Evolutionary conservation across 2,888 invertebrate genomes (phyloP).

Genomic region (Fabriciana adippe): DNA sequence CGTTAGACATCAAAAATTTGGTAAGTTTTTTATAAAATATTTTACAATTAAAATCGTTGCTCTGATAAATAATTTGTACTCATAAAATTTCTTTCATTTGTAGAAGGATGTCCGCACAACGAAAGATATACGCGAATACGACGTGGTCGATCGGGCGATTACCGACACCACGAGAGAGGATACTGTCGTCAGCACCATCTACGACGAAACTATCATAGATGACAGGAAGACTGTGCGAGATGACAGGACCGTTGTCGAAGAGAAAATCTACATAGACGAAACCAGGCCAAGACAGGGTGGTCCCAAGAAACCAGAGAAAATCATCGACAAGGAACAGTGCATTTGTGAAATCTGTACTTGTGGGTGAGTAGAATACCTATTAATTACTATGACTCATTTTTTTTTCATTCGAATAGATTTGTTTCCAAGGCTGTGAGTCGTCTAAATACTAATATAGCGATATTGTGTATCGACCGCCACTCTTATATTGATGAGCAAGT

Average conservation of each 20-base stretch:
- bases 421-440: slow-evolving; percentile 16
- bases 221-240: slow-evolving; percentile 75
- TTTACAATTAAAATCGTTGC: neutral
- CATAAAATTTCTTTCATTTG: slow-evolving; percentile 43
- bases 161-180: slow-evolving; percentile 72
- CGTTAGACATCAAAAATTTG: slow-evolving; percentile 79
- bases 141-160: slow-evolving; percentile 78
- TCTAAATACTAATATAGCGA: neutral
- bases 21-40: slow-evolving; percentile 56
- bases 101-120: slow-evolving; percentile 79
- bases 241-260: slow-evolving; percentile 66
- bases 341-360: slow-evolving; percentile 95
- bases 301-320: slow-evolving; percentile 72
- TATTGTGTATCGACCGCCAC: neutral
- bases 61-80: slow-evolving; percentile 5
- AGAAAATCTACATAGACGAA: slow-evolving; percentile 68
- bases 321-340: slow-evolving; percentile 87
- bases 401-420: slow-evolving; percentile 18
- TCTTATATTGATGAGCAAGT: neutral
- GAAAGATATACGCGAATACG: slow-evolving; percentile 74
- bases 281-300: slow-evolving; percentile 66
- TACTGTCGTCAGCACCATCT: slow-evolving; percentile 71
- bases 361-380: slow-evolving; percentile 85
- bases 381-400: slow-evolving; percentile 20
- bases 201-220: slow-evolving; percentile 72